Base-by-base conservation (phyloP, 2,888 invertebrate species). In the Ypsolopha scabrella region DNA sequence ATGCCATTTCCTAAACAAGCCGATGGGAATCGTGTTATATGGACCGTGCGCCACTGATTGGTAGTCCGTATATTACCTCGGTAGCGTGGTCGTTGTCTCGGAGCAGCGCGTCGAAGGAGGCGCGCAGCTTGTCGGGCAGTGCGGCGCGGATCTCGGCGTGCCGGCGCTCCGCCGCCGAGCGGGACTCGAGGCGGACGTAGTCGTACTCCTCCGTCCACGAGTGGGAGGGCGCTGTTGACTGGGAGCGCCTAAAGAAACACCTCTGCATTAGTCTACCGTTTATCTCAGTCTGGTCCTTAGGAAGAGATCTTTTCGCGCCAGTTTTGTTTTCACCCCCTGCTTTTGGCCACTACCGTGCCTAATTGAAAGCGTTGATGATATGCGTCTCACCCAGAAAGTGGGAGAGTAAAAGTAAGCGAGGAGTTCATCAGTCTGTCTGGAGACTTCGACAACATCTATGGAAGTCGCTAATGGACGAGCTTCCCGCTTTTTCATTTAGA, bases 201-300 rank as follows among this genome's bases (percentile, higher is more conserved):
- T 97, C 97, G 71, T 96, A 95, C 70, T 97, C 96, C 66, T 95
- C 95, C 24, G 91, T 87, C 89, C 92, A 91, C 53, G 92, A 92
- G 58, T 88, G 88, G 59, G 75, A 82, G 48, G 75, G 71, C 0
- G 75, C 72, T 54, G 78, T 24, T 24, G 24, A 24, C 24, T 24
- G 24, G 37, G 85, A 80, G 51, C 78, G 76, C 63, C 82, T 85
- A 64, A 24, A 24, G 24, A 24, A 3, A n/a, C 6, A 35, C 37
- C 1, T 4, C 11, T 39, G n/a, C 10, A 1, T 39, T 39, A 10
- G 4, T n/a, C 39, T 39, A 39, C 11, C 11, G n/a, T 39, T 10
- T 6, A 39, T 10, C n/a, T 39, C 39, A 10, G 39, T n/a, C 10
- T 39, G 39, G 11, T 39, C n/a, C 10, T 9, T n/a, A 10, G 9